Evolutionary conservation across 1,140 invertebrate genomes (phyloP).

Genomic region (Drosophila mojavensis): DNA sequence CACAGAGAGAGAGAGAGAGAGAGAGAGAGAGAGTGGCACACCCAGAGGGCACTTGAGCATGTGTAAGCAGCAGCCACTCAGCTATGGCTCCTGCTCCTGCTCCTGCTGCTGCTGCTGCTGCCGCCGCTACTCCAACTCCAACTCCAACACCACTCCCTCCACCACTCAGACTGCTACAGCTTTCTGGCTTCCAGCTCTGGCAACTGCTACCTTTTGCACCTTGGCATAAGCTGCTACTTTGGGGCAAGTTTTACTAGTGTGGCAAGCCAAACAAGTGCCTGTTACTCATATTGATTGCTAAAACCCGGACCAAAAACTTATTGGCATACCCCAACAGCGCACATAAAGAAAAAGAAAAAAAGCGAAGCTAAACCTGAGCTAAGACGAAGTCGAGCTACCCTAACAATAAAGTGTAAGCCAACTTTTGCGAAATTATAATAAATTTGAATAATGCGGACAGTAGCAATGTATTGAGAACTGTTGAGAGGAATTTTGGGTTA

Average conservation of each 20-base stretch:
- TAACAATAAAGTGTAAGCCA: not conserved
- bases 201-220: conserved; percentile 29
- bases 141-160: not conserved
- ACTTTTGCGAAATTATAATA: no score
- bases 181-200: not conserved
- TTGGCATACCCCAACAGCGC: conserved; percentile 9
- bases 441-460: no score
- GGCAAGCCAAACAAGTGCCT: conserved; percentile 78
- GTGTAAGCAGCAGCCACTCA: conserved; percentile 52
- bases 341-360: conserved; percentile 1
- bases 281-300: conserved; percentile 70
- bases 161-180: not conserved
- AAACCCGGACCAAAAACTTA: conserved; percentile 40
- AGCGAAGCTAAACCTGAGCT: not conserved
- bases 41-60: conserved; percentile 34
- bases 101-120: conserved; percentile 7
- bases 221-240: conserved; percentile 51
- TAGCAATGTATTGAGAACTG: no score
- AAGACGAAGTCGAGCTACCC: not conserved
- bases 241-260: conserved; percentile 42
- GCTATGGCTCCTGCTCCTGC: conserved; percentile 25
- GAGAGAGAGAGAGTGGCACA: not conserved
- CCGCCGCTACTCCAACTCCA: conserved; percentile 16
- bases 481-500: no score
- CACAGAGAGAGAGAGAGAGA: not conserved